These are phyloP conservation scores for Fragum fragum DNA, from an alignment of 2,888 invertebrate genomes.

Conservation along the genomic window DNA sequence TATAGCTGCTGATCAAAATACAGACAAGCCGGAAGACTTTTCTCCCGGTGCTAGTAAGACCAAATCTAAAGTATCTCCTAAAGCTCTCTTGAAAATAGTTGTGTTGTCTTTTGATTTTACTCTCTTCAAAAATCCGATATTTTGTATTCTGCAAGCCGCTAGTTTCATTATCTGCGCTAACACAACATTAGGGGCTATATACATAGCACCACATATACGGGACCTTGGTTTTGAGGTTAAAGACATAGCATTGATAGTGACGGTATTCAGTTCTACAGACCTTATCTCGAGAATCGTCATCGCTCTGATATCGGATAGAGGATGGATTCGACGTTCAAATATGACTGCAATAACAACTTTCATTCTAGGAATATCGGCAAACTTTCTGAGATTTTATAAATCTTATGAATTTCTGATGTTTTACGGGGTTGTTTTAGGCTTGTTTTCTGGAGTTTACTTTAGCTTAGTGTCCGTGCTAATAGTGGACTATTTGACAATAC, in stretches of 20 bases:
- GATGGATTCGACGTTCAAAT: slow-evolving; percentile 42
- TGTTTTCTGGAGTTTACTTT: slow-evolving; percentile 68
- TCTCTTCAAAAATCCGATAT: slow-evolving; percentile 56
- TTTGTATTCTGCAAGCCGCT: slow-evolving; percentile 38
- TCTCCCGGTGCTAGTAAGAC: background rate
- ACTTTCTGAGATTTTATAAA: slow-evolving; percentile 53
- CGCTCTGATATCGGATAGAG: slow-evolving; percentile 51
- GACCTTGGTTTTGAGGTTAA: slow-evolving; percentile 47
- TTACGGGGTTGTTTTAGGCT: slow-evolving; percentile 65
- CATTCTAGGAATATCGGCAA: slow-evolving; percentile 30
- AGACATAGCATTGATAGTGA: slow-evolving; percentile 48
- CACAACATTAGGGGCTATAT: slow-evolving; percentile 48
- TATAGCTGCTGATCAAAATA: background rate
- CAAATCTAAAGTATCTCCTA: background rate
- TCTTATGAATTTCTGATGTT: slow-evolving; percentile 56
- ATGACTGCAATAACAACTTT: slow-evolving; percentile 41
- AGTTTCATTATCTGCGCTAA: slow-evolving; percentile 51
- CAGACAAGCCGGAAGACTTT: background rate
- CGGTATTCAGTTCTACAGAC: slow-evolving; percentile 56
- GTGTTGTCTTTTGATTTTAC: slow-evolving; percentile 36
- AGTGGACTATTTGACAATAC: slow-evolving; percentile 70
- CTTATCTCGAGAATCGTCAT: slow-evolving; percentile 49
- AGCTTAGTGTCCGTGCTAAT: slow-evolving; percentile 69
- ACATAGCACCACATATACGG: slow-evolving; percentile 60
- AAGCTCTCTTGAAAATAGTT: slow-evolving; percentile 17